Evolutionary conservation across 2,797 vertebrate species (phyloP).

Genomic region (Pipistrellus kuhlii): DNA sequence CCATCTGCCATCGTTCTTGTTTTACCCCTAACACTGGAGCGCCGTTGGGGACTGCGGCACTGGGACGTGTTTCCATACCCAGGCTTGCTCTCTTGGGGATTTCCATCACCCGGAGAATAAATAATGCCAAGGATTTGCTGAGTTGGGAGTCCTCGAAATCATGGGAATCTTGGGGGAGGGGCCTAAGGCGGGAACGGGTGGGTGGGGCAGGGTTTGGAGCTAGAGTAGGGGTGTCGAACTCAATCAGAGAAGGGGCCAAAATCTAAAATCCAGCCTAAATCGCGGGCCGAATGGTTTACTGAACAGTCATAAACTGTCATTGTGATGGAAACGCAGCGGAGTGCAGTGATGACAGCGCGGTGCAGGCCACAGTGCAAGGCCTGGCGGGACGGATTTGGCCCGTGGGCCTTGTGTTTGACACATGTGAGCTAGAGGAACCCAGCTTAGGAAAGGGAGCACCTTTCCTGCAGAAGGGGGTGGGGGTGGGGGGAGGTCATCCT

Average conservation of each 20-base stretch:
- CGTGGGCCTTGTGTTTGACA: too few species aligned
- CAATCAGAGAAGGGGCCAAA: too few species aligned
- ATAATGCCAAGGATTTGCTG: slow-evolving; percentile 73
- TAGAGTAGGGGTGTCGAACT: too few species aligned
- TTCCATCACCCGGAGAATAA: slow-evolving; percentile 70
- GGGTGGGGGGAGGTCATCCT: accelerated
- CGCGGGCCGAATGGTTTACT: too few species aligned
- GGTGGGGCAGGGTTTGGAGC: not conserved
- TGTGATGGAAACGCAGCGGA: too few species aligned
- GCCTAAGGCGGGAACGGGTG: not conserved
- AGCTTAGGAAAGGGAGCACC: not conserved
- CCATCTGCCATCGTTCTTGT: slow-evolving; percentile 80
- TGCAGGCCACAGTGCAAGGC: too few species aligned
- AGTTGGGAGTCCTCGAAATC: not conserved
- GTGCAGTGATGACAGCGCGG: too few species aligned
- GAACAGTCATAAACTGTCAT: too few species aligned
- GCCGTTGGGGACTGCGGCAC: slow-evolving; percentile 68
- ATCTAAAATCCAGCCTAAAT: too few species aligned
- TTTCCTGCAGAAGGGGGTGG: not conserved
- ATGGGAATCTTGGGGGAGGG: not conserved
- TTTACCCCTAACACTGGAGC: slow-evolving; percentile 79
- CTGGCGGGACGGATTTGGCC: too few species aligned
- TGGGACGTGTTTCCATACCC: slow-evolving; percentile 73
- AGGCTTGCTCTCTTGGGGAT: slow-evolving; percentile 69
- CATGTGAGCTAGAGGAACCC: not conserved